Conservation (phyloP, 2,113 vertebrate species). For the Globicephala melas region DNA sequence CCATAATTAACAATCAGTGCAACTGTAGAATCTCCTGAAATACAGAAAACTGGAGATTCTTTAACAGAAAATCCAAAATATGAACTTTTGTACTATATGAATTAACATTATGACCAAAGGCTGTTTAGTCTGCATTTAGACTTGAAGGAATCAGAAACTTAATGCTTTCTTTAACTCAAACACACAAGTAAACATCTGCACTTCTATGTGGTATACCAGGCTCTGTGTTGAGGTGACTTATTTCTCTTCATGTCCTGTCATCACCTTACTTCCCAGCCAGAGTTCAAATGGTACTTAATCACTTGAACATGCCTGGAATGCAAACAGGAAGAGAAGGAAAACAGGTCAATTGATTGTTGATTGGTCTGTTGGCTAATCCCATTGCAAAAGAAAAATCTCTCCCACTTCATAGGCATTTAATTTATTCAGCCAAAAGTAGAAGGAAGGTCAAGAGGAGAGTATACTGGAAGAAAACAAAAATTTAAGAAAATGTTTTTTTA, state of each 20-base stretch:
- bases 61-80: not conserved
- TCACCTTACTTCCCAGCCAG: slow-evolving; percentile 34
- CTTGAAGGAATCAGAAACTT: not conserved
- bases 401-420: not conserved
- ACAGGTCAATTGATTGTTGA: slow-evolving; percentile 54
- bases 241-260: slow-evolving; percentile 32
- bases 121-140: slow-evolving; percentile 8
- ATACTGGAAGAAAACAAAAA: not conserved
- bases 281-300: slow-evolving; percentile 55
- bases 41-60: not conserved
- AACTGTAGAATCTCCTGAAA: not conserved
- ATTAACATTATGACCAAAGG: not conserved
- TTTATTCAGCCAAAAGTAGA: not conserved
- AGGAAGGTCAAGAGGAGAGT: not conserved
- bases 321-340: slow-evolving; percentile 59
- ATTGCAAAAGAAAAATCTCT: not conserved
- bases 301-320: slow-evolving; percentile 55
- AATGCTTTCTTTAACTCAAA: not conserved
- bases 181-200: slow-evolving; percentile 35
- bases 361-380: not conserved
- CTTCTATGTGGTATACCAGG: not conserved
- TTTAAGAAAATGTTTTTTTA: not conserved
- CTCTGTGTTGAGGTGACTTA: slow-evolving; percentile 37
- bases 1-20: not conserved
- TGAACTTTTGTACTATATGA: not conserved